Evolutionary conservation across 1,140 invertebrate genomes (phyloP).

Genomic region (Drosophila parvula): DNA sequence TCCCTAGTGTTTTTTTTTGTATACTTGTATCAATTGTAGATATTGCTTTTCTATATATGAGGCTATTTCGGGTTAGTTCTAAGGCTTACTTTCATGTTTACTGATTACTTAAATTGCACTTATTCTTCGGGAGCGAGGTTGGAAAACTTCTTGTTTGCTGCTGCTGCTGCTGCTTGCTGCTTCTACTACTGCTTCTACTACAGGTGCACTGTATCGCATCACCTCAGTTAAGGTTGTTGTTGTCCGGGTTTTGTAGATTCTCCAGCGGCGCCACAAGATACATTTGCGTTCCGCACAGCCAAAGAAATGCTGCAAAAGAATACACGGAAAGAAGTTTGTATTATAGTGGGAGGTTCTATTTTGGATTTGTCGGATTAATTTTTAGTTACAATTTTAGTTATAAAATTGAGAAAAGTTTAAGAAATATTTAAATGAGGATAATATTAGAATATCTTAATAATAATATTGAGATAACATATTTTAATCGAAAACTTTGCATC

Average conservation of each 20-base stretch:
- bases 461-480: too few species aligned
- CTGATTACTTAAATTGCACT: conserved; percentile 52
- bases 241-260: conserved; percentile 58
- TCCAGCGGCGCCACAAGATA: conserved; percentile 78
- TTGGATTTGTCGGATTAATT: neutral
- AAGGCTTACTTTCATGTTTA: conserved; percentile 60
- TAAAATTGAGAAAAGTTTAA: too few species aligned
- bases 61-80: conserved; percentile 55
- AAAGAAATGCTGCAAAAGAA: conserved; percentile 68
- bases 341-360: neutral
- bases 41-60: conserved; percentile 57
- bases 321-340: neutral
- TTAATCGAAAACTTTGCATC: too few species aligned
- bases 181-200: conserved; percentile 10
- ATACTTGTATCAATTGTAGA: conserved; percentile 17
- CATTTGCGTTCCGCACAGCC: conserved; percentile 78
- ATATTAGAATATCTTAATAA: too few species aligned
- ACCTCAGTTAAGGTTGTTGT: conserved; percentile 36
- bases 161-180: conserved; percentile 12
- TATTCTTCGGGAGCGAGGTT: conserved; percentile 53
- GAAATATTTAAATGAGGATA: too few species aligned
- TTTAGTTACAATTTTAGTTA: neutral
- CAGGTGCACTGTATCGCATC: conserved; percentile 16
- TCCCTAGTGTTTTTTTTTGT: neutral
- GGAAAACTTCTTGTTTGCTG: conserved; percentile 21